Evolutionary conservation across 2,113 vertebrate species (phyloP).

Genomic region (Brachionichthys hirsutus): DNA sequence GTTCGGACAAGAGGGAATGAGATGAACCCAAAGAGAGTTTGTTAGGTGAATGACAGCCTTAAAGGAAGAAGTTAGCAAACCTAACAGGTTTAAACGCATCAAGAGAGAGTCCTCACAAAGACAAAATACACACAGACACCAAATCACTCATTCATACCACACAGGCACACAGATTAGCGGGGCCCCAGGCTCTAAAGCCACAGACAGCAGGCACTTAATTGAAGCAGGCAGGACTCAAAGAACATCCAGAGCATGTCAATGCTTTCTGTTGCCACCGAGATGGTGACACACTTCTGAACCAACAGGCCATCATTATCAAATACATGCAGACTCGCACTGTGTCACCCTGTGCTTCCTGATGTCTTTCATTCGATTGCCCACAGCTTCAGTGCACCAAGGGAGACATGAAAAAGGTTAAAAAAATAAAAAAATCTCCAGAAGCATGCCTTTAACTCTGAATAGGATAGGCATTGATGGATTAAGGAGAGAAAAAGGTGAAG

Average conservation of each 20-base stretch:
- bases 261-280: conserved; percentile 35
- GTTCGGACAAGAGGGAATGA: not conserved
- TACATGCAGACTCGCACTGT: conserved; percentile 45
- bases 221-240: conserved; percentile 69
- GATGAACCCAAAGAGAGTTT: conserved; percentile 8
- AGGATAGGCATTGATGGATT: conserved; percentile 27
- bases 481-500: conserved; percentile 25
- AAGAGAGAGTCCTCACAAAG: not conserved
- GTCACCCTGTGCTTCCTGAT: conserved; percentile 4
- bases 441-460: conserved; percentile 24
- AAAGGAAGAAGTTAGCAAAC: conserved; percentile 36
- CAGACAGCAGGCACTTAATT: conserved; percentile 78
- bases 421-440: conserved; percentile 60
- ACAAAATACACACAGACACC: conserved; percentile 23
- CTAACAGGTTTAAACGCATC: conserved; percentile 40
- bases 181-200: conserved; percentile 62
- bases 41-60: conserved; percentile 39
- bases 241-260: conserved; percentile 55
- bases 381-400: conserved; percentile 53
- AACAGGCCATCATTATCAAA: conserved; percentile 72
- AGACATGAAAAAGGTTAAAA: conserved; percentile 55
- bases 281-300: conserved; percentile 51
- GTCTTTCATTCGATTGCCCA: conserved; percentile 58
- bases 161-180: conserved; percentile 55
- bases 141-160: conserved; percentile 31